A percentile compares a stretch with the other conserved stretches of the same genome.
phyloP scores from a whole-genome alignment of 2,113 vertebrate species.

The Tursiops truncatus region DNA sequence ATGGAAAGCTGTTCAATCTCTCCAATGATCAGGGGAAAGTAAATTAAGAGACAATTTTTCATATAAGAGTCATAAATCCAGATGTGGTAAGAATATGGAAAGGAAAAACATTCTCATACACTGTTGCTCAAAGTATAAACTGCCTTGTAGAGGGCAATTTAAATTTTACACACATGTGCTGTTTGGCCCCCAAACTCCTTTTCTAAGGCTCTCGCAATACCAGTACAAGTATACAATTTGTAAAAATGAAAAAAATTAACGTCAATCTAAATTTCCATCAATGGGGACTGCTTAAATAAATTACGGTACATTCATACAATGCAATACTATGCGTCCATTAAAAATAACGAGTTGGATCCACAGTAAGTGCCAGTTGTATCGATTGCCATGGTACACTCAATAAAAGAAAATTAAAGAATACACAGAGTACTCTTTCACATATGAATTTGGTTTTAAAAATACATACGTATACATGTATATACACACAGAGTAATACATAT shows the following conservation, averaged over 20 bases:
- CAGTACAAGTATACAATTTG: neutral
- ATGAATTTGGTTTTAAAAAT: slow-evolving; percentile 32
- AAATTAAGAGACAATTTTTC: slow-evolving; percentile 3
- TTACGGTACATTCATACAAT: neutral
- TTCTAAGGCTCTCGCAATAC: neutral
- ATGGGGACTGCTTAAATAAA: neutral
- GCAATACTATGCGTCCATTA: neutral
- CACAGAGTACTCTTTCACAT: neutral
- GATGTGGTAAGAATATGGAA: neutral
- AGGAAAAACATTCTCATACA: neutral
- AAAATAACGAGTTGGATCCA: neutral
- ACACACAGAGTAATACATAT: neutral
- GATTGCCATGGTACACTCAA: neutral
- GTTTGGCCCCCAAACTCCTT: neutral
- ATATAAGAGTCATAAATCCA: neutral
- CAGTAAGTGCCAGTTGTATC: neutral
- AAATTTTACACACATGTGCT: neutral
- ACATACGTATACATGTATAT: neutral
- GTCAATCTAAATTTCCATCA: neutral
- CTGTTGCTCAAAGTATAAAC: neutral
- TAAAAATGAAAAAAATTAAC: neutral
- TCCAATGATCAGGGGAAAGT: neutral
- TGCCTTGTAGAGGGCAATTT: neutral
- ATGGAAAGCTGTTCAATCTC: neutral
- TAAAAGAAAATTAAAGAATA: neutral